A percentile compares a stretch with the other conserved stretches of the same genome.
phyloP scores from a whole-genome alignment of 2,888 invertebrate genomes.

The Aphidoletes aphidimyza region DNA sequence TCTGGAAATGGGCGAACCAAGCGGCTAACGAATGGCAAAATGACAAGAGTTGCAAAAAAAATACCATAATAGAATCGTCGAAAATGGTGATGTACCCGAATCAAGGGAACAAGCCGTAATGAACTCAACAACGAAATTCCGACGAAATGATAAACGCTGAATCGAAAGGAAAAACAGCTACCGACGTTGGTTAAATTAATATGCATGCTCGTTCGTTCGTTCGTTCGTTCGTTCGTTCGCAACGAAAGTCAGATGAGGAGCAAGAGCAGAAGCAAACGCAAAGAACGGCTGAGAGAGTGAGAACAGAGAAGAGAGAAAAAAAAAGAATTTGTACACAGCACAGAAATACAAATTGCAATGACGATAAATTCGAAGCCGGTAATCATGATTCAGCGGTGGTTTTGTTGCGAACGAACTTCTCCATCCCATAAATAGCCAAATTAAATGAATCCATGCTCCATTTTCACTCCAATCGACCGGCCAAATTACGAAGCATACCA shows the following conservation, averaged over 20 bases:
- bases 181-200: not conserved
- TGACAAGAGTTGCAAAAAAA: no score
- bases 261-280: not conserved
- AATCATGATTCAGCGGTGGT: constrained; percentile 6
- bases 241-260: not conserved
- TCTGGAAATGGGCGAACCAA: not conserved
- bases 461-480: not conserved
- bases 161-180: constrained; percentile 1
- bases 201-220: constrained; percentile 40
- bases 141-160: not conserved
- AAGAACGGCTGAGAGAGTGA: not conserved
- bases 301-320: not conserved
- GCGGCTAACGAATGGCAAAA: no score
- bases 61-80: not conserved
- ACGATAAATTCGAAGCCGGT: constrained; percentile 21
- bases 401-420: constrained; percentile 1
- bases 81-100: not conserved
- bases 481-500: not conserved
- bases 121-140: not conserved
- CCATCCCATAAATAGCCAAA: constrained; percentile 4
- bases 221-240: no score
- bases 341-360: not conserved
- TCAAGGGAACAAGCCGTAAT: not conserved
- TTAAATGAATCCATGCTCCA: constrained; percentile 44
- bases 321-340: no score